Evolutionary conservation across 2,888 invertebrate species (phyloP).

Genomic region (Timandra comae): DNA sequence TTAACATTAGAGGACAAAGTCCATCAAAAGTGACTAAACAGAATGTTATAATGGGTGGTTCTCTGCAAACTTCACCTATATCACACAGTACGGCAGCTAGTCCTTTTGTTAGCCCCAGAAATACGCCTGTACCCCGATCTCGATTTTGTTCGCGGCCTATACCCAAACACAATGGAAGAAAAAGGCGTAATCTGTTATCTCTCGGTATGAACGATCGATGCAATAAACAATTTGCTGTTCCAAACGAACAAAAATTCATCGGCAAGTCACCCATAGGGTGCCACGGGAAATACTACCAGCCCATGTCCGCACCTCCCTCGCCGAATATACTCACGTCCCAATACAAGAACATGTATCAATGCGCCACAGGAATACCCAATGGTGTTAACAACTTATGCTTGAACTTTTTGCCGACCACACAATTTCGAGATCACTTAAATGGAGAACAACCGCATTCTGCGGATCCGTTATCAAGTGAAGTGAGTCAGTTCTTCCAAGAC

Average conservation of each 20-base stretch:
- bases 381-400: constrained; percentile 62
- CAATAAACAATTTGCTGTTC: constrained; percentile 60
- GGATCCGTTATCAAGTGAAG: constrained; percentile 76
- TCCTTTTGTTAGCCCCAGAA: constrained; percentile 89
- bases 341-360: constrained; percentile 68
- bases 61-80: constrained; percentile 65
- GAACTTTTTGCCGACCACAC: constrained; percentile 58
- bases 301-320: constrained; percentile 83
- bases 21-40: constrained; percentile 54
- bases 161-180: constrained; percentile 58
- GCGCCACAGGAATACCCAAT: constrained; percentile 50
- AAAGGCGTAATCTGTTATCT: constrained; percentile 51
- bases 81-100: constrained; percentile 82
- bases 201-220: constrained; percentile 48
- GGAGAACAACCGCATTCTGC: constrained; percentile 65
- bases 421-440: constrained; percentile 64
- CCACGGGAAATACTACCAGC: constrained; percentile 60
- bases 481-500: constrained; percentile 79
- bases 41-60: constrained; percentile 54
- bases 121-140: constrained; percentile 83
- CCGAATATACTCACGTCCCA: constrained; percentile 72
- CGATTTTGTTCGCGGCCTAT: constrained; percentile 75
- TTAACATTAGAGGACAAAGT: constrained; percentile 53
- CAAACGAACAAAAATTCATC: constrained; percentile 63
- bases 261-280: constrained; percentile 43